These are phyloP conservation scores for Melitaea athalia DNA, from an alignment of 2,888 invertebrate species.

Conservation along the genomic window DNA sequence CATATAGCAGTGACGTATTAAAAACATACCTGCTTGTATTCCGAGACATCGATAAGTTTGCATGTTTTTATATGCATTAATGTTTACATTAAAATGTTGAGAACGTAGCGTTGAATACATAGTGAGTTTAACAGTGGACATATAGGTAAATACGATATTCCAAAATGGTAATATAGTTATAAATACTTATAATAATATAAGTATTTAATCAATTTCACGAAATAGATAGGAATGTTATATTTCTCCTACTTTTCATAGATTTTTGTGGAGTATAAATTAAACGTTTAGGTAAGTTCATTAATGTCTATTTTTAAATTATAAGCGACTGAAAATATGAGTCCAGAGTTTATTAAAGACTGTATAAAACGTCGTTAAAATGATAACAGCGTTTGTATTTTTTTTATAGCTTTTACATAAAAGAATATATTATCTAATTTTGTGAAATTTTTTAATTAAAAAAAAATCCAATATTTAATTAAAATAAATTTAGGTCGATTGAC, in stretches of 20 bases:
- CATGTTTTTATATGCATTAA: conserved; percentile 1
- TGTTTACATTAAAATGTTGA: conserved; percentile 6
- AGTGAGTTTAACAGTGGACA: not conserved
- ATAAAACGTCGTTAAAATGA: not conserved
- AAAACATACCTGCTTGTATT: not conserved
- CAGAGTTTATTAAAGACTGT: not conserved
- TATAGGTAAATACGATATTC: no score
- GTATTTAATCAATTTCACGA: no score
- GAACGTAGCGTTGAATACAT: not conserved
- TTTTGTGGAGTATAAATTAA: not conserved
- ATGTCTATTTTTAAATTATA: not conserved
- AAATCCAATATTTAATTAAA: no score
- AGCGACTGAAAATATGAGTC: not conserved
- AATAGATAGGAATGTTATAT: no score
- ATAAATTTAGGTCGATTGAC: no score
- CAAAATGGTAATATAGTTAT: no score
- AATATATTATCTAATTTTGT: not conserved
- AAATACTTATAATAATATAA: no score
- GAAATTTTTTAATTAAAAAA: no score
- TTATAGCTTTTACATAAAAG: not conserved
- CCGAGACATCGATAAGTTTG: no score
- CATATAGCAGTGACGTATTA: no score
- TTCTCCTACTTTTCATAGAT: no score
- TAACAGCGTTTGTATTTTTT: not conserved
- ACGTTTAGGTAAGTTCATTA: not conserved